Evolutionary conservation across 1,140 invertebrate species (phyloP), one percentile per base, ranked within the genome.

Genomic region (Diorhabda sublineata): DNA sequence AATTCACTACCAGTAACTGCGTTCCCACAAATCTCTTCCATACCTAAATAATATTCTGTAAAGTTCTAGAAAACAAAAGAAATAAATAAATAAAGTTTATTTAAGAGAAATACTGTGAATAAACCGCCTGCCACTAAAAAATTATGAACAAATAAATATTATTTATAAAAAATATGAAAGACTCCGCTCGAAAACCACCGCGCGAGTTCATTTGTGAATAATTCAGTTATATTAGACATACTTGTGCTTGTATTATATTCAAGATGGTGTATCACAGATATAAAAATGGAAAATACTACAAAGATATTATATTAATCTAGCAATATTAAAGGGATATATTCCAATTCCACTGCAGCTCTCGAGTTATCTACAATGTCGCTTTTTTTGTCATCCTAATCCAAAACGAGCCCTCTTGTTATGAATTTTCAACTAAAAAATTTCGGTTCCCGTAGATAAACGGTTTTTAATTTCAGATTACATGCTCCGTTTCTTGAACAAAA

Each of bases 241-340:
- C 3, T n/a, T 52, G 6, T n/a, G 47, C n/a, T 52, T 52, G 47
- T 52, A 52, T 8, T 6, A n/a, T 52, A 52, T 52, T 52, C 47
- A 52, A 52, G 6, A 4, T 52, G n/a, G n/a, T 52, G 2, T 52
- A 52, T 52, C 47, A 52, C 47, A 52, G n/a, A 52, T 6, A 52
- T 52, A 52, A 52, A 52, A 52, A 52, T 52, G 47, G n/a, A 52
- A 52, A 52, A 52, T 52, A 52, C 47, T 52, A 8, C 47, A 52
- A 6, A 52, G 47, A 4, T 52, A 52, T 52, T 52, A 52, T 8
- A 52, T 52, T 52, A 52, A 52, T 52, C n/a, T n/a, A 52, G 47
- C 47, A 52, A 52, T 3, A 52, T 3, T 3, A 52, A 52, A 52
- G 47, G 6, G n/a, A 52, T 52, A 52, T 52, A 52, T 52, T 52